phyloP scores from a whole-genome alignment of 2,888 invertebrate genomes.

The Linnaemya tessellans region DNA sequence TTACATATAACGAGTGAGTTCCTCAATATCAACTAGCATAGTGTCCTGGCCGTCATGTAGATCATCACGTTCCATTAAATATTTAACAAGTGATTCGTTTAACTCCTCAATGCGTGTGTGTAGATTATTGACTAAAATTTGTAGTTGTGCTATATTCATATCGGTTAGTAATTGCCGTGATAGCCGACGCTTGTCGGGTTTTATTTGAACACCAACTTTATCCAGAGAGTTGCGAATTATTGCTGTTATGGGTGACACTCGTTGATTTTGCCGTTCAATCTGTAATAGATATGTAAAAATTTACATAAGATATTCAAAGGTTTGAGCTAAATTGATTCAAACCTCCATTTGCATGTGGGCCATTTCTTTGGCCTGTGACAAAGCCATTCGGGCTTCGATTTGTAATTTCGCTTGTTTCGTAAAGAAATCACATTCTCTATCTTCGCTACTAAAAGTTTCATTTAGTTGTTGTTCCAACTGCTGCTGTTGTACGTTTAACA shows the following conservation, averaged over 20 bases:
- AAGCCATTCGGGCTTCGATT: slow-evolving; percentile 93
- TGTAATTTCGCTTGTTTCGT: slow-evolving; percentile 92
- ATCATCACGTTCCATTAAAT: slow-evolving; percentile 96
- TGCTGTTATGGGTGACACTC: slow-evolving; percentile 92
- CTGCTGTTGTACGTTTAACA: slow-evolving; percentile 71
- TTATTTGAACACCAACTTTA: slow-evolving; percentile 92
- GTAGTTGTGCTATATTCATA: slow-evolving; percentile 95
- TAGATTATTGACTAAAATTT: slow-evolving; percentile 97
- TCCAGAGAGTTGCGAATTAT: slow-evolving; percentile 91
- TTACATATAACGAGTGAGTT: slow-evolving; percentile 94
- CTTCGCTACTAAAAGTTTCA: slow-evolving; percentile 84
- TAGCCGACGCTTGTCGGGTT: slow-evolving; percentile 91
- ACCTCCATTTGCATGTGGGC: slow-evolving; percentile 96
- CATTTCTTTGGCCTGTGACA: slow-evolving; percentile 95
- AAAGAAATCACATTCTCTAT: slow-evolving; percentile 90
- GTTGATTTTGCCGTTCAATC: slow-evolving; percentile 87
- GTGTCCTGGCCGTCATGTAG: slow-evolving; percentile 99
- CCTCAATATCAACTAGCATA: slow-evolving; percentile 98
- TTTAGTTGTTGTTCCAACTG: slow-evolving; percentile 66
- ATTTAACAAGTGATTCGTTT: slow-evolving; percentile 94
- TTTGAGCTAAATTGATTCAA: slow-evolving; percentile 52
- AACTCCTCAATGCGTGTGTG: slow-evolving; percentile 96
- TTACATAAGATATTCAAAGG: background rate
- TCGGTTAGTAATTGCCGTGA: slow-evolving; percentile 93
- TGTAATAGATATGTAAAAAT: slow-evolving; percentile 74